Conservation (phyloP, 1,140 invertebrate species). For the Camponotus pennsylvanicus region DNA sequence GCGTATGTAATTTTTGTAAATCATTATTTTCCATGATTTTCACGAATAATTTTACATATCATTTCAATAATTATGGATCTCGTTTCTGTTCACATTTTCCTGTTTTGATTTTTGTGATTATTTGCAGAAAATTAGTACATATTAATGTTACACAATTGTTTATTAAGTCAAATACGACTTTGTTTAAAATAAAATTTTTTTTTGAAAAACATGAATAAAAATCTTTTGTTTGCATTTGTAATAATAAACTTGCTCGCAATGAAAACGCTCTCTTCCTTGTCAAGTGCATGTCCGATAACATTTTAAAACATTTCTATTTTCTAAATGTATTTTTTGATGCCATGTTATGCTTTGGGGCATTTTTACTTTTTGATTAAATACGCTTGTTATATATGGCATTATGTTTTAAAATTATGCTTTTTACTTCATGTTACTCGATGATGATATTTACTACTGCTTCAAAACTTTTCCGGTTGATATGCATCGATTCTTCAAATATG, state of each 20-base stretch:
- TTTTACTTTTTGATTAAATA: slow-evolving; percentile 18
- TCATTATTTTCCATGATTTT: neutral
- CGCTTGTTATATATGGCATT: slow-evolving; percentile 3
- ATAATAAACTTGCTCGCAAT: neutral
- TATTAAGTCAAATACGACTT: neutral
- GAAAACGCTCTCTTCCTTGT: neutral
- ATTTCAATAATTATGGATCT: neutral
- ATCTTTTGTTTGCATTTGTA: neutral
- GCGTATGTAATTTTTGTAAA: neutral
- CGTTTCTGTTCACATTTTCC: neutral
- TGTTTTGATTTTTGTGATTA: no score
- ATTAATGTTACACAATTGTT: neutral
- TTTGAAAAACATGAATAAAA: neutral
- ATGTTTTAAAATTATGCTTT: neutral
- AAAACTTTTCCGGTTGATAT: neutral
- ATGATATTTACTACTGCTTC: neutral
- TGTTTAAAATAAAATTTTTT: neutral
- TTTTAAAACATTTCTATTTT: neutral
- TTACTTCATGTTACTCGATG: neutral
- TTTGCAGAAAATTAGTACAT: neutral
- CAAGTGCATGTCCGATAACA: neutral
- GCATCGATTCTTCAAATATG: neutral
- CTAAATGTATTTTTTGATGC: neutral
- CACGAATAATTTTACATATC: slow-evolving; percentile 11
- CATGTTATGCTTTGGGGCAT: neutral